phyloP scores from a whole-genome alignment of 2,797 vertebrate species.

The Alectoris magna region DNA sequence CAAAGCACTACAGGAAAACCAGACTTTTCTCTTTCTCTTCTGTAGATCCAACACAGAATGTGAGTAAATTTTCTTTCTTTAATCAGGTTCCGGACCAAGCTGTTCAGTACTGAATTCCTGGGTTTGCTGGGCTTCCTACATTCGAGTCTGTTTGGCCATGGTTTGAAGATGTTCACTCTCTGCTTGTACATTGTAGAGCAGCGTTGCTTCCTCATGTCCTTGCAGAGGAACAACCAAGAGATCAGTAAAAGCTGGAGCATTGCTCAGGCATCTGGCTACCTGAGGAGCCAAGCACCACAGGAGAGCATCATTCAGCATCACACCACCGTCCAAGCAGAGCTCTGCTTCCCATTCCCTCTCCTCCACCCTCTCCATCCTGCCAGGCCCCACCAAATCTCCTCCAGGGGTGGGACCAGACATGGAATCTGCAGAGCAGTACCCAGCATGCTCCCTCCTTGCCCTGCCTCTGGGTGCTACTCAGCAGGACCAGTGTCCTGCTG shows the following conservation, averaged over 20 bases:
- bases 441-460: rapidly evolving
- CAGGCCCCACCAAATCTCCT: not conserved
- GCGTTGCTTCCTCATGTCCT: not conserved
- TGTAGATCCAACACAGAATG: not conserved
- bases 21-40: not conserved
- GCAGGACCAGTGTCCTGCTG: not conserved
- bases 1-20: not conserved
- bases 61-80: not conserved
- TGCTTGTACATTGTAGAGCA: rapidly evolving
- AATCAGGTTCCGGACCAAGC: not conserved
- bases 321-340: rapidly evolving
- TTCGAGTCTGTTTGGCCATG: rapidly evolving
- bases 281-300: not conserved
- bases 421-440: not conserved
- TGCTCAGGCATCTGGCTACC: not conserved
- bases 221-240: not conserved
- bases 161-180: not conserved
- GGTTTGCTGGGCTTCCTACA: rapidly evolving
- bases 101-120: not conserved
- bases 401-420: not conserved
- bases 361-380: not conserved
- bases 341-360: not conserved
- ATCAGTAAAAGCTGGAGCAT: not conserved
- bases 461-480: not conserved
- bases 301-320: not conserved